Evolutionary conservation across 2,797 vertebrate genomes (phyloP).

Genomic region (Momotus momota): DNA sequence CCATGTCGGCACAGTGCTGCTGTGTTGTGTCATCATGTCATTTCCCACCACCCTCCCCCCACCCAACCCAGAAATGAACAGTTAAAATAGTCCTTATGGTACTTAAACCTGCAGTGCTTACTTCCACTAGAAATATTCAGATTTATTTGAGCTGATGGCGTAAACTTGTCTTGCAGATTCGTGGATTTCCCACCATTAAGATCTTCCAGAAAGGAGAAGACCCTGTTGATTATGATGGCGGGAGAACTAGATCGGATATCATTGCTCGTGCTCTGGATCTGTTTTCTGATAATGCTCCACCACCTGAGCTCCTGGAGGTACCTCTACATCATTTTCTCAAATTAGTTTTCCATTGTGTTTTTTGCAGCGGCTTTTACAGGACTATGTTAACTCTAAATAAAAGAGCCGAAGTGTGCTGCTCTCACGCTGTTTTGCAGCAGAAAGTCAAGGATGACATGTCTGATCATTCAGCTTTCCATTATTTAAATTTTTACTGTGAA

Average conservation of each 20-base stretch:
- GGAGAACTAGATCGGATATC: constrained; percentile 88
- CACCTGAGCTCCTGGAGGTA: constrained; percentile 92
- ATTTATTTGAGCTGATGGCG: not conserved
- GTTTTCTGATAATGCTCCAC: constrained; percentile 90
- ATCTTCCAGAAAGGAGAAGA: constrained; percentile 96
- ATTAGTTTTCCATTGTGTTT: not conserved
- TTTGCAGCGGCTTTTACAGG: not conserved
- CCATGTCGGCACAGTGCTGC: not conserved
- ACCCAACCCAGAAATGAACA: not conserved
- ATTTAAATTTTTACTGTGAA: not conserved
- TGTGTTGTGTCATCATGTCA: too few species aligned
- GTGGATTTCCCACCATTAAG: constrained; percentile 97
- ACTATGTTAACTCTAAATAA: not conserved
- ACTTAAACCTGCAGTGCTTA: not conserved
- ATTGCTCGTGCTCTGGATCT: constrained; percentile 89
- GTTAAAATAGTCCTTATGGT: not conserved
- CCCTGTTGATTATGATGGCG: constrained; percentile 92
- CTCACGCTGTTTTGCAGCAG: not conserved
- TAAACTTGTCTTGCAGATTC: constrained; percentile 81
- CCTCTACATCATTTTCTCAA: not conserved
- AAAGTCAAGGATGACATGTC: not conserved
- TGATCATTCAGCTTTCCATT: not conserved
- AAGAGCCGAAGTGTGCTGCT: not conserved
- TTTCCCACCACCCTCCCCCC: too few species aligned
- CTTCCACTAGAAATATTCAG: not conserved